These are phyloP conservation scores for Drosophila demipolita DNA, from an alignment of 2,888 invertebrate species.

Conservation along the genomic window DNA sequence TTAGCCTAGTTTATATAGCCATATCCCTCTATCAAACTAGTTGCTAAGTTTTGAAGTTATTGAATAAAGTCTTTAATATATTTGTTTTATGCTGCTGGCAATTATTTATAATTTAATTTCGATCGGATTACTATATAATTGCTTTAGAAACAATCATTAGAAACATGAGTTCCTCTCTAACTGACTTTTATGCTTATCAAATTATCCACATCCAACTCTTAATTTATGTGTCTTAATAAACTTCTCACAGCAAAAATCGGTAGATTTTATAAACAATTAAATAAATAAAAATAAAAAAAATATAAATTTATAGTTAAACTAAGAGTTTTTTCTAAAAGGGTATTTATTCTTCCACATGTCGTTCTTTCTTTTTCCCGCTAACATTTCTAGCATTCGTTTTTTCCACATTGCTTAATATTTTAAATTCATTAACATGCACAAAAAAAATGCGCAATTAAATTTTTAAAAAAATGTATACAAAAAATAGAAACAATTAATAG, in stretches of 20 bases:
- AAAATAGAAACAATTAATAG: neutral
- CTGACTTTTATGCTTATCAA: accelerated
- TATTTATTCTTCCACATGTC: neutral
- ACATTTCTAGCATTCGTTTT: neutral
- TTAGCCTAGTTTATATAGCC: neutral
- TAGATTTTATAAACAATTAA: neutral
- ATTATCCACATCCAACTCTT: accelerated
- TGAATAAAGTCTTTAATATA: too few species aligned
- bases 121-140: neutral
- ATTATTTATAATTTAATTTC: too few species aligned
- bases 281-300: too few species aligned
- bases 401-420: neutral
- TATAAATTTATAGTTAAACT: neutral
- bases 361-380: neutral
- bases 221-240: neutral
- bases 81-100: neutral
- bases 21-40: accelerated
- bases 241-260: neutral
- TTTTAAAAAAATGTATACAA: neutral
- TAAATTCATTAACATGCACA: neutral
- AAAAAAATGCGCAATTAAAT: neutral
- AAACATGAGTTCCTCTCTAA: neutral
- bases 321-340: accelerated
- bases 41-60: neutral
- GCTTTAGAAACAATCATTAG: neutral